Evolutionary conservation across 2,113 vertebrate species (phyloP).

Genomic region (Xiphias gladius): DNA sequence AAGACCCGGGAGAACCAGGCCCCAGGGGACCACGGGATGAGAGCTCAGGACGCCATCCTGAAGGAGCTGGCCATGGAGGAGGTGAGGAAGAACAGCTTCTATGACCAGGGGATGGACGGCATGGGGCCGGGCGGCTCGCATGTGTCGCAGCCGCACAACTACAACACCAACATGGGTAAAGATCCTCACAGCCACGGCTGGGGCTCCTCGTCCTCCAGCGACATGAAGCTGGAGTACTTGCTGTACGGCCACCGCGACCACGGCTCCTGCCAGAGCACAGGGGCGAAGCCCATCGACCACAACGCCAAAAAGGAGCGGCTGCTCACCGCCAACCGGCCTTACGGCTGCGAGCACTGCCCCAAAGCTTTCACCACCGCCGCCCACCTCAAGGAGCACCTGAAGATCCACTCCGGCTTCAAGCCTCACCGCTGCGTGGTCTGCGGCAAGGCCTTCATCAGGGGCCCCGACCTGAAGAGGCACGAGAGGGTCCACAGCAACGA

Average conservation of each 20-base stretch:
- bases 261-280: slow-evolving; percentile 90
- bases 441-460: slow-evolving; percentile 97
- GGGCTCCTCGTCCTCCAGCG: slow-evolving; percentile 84
- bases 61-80: slow-evolving; percentile 97
- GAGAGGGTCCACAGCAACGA: slow-evolving; percentile 98
- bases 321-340: slow-evolving; percentile 95
- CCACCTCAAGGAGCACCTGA: slow-evolving; percentile 97
- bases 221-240: slow-evolving; percentile 99
- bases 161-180: slow-evolving; percentile 92
- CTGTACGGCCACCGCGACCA: slow-evolving; percentile 97
- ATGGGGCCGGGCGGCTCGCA: slow-evolving; percentile 94
- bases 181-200: slow-evolving; percentile 84
- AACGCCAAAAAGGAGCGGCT: slow-evolving; percentile 95
- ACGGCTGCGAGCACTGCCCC: slow-evolving; percentile 97
- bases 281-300: slow-evolving; percentile 93
- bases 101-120: slow-evolving; percentile 96
- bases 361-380: slow-evolving; percentile 99
- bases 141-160: slow-evolving; percentile 91
- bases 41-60: slow-evolving; percentile 96
- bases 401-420: slow-evolving; percentile 98
- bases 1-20: slow-evolving; percentile 91
- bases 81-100: slow-evolving; percentile 96
- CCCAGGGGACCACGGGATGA: slow-evolving; percentile 94
- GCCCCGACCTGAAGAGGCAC: slow-evolving; percentile 96
- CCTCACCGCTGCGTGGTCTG: slow-evolving; percentile 98